These are phyloP conservation scores for Entomobrya proxima DNA, from an alignment of 2,888 invertebrate species.

Conservation along the genomic window DNA sequence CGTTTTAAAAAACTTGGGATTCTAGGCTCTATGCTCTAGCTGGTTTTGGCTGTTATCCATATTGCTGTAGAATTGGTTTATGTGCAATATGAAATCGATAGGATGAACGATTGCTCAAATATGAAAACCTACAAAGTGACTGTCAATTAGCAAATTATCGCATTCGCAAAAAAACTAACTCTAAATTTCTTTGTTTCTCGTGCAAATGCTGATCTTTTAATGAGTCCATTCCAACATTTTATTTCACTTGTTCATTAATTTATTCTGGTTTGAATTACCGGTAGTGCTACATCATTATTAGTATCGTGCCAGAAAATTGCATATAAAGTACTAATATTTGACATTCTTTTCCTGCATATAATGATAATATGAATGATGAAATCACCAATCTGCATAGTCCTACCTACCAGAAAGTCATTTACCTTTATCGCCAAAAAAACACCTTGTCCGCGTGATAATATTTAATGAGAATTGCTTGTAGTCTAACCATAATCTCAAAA, in stretches of 20 bases:
- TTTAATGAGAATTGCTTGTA: constrained; percentile 43
- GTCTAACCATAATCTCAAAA: neutral
- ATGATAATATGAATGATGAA: neutral
- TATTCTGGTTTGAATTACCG: neutral
- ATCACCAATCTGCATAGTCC: neutral
- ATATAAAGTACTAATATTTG: neutral
- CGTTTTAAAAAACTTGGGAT: neutral
- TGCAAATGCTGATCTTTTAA: neutral
- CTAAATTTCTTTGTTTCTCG: neutral
- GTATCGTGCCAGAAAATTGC: neutral
- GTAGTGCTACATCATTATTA: no score
- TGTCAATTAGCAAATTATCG: neutral
- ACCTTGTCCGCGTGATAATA: neutral
- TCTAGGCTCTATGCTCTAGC: no score
- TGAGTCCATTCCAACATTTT: neutral
- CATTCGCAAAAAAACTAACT: neutral
- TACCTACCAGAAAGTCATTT: no score
- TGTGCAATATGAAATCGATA: no score
- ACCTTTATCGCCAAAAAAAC: constrained; percentile 1
- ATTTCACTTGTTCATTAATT: neutral
- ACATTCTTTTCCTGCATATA: neutral
- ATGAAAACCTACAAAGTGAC: no score
- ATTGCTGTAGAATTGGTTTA: no score
- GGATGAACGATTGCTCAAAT: no score
- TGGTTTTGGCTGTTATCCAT: no score